Base-by-base conservation (phyloP, 1,140 invertebrate species). In the Solenopsis invicta region DNA sequence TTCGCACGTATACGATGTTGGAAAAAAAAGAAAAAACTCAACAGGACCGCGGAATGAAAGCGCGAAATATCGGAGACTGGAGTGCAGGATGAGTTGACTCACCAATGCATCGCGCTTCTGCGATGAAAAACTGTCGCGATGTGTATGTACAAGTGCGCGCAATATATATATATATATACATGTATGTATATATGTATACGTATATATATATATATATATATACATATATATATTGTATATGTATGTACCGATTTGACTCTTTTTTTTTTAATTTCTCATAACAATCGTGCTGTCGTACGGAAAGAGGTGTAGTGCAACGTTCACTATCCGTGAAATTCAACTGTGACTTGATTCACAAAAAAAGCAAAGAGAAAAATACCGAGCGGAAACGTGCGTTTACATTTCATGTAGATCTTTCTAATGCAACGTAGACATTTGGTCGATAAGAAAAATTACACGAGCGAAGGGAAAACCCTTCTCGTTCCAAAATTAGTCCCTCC, bases 101-200 rank as follows among this genome's bases (percentile, higher is more conserved):
- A 54, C 45, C 77, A 69, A 69, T 81, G 54, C 37, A 54, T 69
- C 62, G 62, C 77, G 64, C 77, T 69, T 71, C 21, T 52, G 52
- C 67, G 52, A 82, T 82, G 67, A 82, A 82, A 82, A 82, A 82
- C 41, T 82, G 54, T 82, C 66, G 41, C 80, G 18, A 37, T 56
- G 34, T 66, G 48, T 59, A 48, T 66, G 48, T 59, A 66, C 54
- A 76, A 78, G 10, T 69, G 16, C 37, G 48, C 48, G 50, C 77
- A 41, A 77, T 18, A n/a, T 12, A 62, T 34, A 45, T 29, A 24
- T 10, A 78, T 8, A 64, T 24, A 21, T n/a, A n/a, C n/a, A 34
- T 56, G n/a, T n/a, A n/a, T n/a, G 48, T 66, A 66, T 59, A 66
- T 37, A 76, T 29, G 29, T 29, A 50, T 24, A 21, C 13, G 10